Conservation (phyloP, 1,140 invertebrate species). For the Pantala flavescens region DNA sequence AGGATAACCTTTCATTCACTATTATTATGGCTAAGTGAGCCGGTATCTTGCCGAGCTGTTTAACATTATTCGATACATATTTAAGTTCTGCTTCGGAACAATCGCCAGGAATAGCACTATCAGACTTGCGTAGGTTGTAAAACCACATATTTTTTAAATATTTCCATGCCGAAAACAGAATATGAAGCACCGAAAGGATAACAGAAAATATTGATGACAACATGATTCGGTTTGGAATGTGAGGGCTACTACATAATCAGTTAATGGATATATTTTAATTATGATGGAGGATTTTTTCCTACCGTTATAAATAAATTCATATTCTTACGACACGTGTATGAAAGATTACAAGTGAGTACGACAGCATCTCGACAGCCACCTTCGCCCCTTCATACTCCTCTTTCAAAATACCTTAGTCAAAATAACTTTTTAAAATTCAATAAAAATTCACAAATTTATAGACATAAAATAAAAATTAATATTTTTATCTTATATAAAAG, state of each 20-base stretch:
- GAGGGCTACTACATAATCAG: not conserved
- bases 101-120: not conserved
- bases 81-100: slow-evolving; percentile 17
- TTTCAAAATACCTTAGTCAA: not conserved
- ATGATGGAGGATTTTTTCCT: too few species aligned
- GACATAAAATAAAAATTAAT: not conserved
- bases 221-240: slow-evolving; percentile 8
- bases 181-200: slow-evolving; percentile 13
- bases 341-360: not conserved
- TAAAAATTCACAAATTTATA: not conserved
- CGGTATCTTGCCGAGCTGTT: slow-evolving; percentile 19
- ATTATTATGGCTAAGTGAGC: slow-evolving; percentile 41
- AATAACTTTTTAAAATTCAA: not conserved
- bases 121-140: slow-evolving; percentile 6
- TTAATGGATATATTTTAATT: not conserved
- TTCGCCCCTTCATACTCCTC: not conserved
- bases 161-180: slow-evolving; percentile 15
- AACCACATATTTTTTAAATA: slow-evolving; percentile 15
- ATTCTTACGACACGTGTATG: not conserved
- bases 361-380: not conserved
- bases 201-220: slow-evolving; percentile 15
- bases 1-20: slow-evolving; percentile 36
- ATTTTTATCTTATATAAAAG: not conserved
- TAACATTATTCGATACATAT: slow-evolving; percentile 14
- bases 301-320: not conserved